Evolutionary conservation across 1,140 invertebrate genomes (phyloP).

Genomic region (Melanaphis sacchari): DNA sequence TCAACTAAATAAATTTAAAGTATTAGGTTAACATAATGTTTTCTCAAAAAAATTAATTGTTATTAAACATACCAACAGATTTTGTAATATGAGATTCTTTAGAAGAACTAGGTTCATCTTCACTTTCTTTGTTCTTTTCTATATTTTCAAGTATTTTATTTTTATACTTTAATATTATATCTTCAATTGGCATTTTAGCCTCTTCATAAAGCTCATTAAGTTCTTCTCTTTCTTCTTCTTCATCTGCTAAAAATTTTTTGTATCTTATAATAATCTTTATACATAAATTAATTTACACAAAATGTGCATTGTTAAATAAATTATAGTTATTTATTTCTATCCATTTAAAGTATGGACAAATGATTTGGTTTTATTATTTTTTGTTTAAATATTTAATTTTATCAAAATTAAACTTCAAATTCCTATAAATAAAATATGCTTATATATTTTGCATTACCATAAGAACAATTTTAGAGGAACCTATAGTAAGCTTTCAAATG

Average conservation of each 20-base stretch:
- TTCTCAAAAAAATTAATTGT: neutral
- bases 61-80: neutral
- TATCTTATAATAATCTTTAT: neutral
- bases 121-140: neutral
- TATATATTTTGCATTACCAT: too few species aligned
- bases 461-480: too few species aligned
- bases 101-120: slow-evolving; percentile 39
- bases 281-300: neutral
- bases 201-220: slow-evolving; percentile 79
- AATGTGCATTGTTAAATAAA: neutral
- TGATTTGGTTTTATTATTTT: too few species aligned
- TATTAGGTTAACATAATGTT: neutral
- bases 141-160: slow-evolving; percentile 33
- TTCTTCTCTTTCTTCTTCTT: slow-evolving; percentile 71
- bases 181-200: slow-evolving; percentile 82
- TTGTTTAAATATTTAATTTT: too few species aligned
- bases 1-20: neutral
- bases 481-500: too few species aligned
- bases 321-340: too few species aligned
- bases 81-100: slow-evolving; percentile 60
- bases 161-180: slow-evolving; percentile 74
- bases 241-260: slow-evolving; percentile 61
- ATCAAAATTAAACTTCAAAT: too few species aligned
- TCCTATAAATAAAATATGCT: too few species aligned
- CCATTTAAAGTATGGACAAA: too few species aligned